phyloP scores from a whole-genome alignment of 2,797 vertebrate genomes.

The Danio kyathit region DNA sequence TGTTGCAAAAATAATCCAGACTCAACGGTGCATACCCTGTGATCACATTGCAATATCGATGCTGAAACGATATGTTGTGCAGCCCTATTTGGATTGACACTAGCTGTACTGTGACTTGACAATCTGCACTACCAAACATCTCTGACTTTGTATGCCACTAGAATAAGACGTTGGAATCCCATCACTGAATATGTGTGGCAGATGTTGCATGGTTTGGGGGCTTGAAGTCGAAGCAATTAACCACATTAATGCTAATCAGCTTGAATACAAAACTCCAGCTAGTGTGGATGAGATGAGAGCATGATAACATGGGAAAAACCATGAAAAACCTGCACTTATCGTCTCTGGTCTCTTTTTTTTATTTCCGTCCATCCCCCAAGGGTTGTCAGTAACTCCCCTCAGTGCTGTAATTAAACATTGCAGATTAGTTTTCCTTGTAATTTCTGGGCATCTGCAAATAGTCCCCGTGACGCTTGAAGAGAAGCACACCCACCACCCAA shows the following conservation, averaged over 20 bases:
- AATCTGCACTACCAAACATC: constrained; percentile 18
- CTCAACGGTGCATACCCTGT: too few relatives aligned
- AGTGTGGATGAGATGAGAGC: constrained; percentile 25
- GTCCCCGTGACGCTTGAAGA: constrained; percentile 55
- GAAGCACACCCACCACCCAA: constrained; percentile 53
- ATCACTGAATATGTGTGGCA: constrained; percentile 12
- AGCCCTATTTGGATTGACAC: not conserved
- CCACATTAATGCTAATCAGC: constrained; percentile 37
- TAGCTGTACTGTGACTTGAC: too few relatives aligned
- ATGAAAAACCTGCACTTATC: constrained; percentile 47
- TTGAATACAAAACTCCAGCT: constrained; percentile 27
- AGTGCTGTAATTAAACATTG: constrained; percentile 65
- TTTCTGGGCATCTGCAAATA: constrained; percentile 64
- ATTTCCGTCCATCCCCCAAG: constrained; percentile 37
- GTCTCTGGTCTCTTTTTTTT: constrained; percentile 30
- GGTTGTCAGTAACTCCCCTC: constrained; percentile 61
- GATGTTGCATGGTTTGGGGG: constrained; percentile 18
- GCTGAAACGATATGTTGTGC: not conserved
- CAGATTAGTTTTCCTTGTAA: constrained; percentile 60
- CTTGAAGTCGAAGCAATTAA: constrained; percentile 42
- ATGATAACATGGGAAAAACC: constrained; percentile 51
- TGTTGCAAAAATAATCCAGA: too few relatives aligned
- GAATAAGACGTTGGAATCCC: constrained; percentile 3
- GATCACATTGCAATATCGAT: too few relatives aligned
- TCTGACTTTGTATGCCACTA: constrained; percentile 22